phyloP scores from a whole-genome alignment of 2,888 invertebrate species.

The Operophtera brumata region DNA sequence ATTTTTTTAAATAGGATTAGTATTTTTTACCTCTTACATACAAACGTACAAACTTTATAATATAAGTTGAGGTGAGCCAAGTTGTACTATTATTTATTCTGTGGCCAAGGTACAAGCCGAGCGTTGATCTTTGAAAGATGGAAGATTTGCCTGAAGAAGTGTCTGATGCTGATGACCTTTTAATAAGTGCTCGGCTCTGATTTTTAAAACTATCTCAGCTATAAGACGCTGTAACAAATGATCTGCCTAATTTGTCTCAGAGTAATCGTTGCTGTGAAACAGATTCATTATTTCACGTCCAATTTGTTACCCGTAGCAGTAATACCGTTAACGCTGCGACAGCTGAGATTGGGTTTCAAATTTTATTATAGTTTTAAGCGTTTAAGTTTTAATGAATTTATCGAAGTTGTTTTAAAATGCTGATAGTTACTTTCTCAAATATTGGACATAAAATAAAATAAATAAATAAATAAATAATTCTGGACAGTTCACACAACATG shows the following conservation, averaged over 20 bases:
- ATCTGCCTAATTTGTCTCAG: slow-evolving; percentile 22
- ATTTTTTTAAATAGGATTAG: no score
- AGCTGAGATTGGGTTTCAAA: slow-evolving; percentile 23
- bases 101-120: background rate
- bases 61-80: no score
- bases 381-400: slow-evolving; percentile 22
- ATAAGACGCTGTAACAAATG: slow-evolving; percentile 13
- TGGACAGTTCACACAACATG: no score
- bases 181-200: slow-evolving; percentile 1
- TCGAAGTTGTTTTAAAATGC: slow-evolving; percentile 11
- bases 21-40: no score
- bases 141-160: background rate
- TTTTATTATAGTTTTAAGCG: slow-evolving; percentile 18
- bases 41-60: no score
- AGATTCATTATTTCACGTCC: slow-evolving; percentile 23
- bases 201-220: slow-evolving; percentile 1
- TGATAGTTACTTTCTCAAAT: background rate
- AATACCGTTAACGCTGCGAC: slow-evolving; percentile 17
- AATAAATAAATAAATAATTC: no score
- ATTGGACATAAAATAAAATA: no score
- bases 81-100: no score
- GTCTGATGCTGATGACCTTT: background rate
- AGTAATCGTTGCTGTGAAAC: slow-evolving; percentile 17
- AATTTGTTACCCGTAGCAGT: slow-evolving; percentile 18
- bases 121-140: background rate